These are phyloP conservation scores for Trypoxylus dichotomus DNA, from an alignment of 1,140 invertebrate species.

Conservation along the genomic window DNA sequence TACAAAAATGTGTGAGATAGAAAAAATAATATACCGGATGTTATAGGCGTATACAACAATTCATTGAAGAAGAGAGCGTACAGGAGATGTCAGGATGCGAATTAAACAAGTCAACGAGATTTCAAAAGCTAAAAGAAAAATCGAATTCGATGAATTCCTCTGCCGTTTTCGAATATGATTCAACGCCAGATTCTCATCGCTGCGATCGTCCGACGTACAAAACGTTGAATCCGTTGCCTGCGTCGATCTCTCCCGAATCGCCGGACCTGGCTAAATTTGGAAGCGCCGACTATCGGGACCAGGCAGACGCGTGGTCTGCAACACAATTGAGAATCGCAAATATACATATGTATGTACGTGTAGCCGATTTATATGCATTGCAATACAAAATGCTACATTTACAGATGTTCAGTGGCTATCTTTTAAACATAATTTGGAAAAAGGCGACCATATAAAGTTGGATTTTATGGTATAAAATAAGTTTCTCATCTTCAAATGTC, in stretches of 20 bases:
- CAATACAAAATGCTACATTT: too few species aligned
- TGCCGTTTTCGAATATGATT: neutral
- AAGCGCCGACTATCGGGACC: neutral
- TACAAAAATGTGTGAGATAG: neutral
- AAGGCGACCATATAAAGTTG: too few species aligned
- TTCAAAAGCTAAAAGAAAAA: neutral
- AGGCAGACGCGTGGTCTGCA: constrained; percentile 4
- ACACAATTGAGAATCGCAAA: neutral
- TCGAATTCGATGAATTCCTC: neutral
- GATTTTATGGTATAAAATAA: too few species aligned
- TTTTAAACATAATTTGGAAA: too few species aligned
- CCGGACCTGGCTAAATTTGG: neutral
- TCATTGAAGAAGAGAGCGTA: neutral
- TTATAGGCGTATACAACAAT: neutral
- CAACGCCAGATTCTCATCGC: neutral
- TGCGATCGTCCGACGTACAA: neutral
- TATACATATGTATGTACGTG: neutral
- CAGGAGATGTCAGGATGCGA: neutral
- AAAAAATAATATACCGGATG: neutral
- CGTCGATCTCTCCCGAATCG: neutral
- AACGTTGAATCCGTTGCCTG: neutral
- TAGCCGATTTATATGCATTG: too few species aligned
- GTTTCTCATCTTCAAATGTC: too few species aligned
- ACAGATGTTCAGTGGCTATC: too few species aligned
- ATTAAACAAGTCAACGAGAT: neutral